These are phyloP conservation scores for Poicephalus meyeri DNA, from an alignment of 2,113 vertebrate genomes.

Conservation along the genomic window DNA sequence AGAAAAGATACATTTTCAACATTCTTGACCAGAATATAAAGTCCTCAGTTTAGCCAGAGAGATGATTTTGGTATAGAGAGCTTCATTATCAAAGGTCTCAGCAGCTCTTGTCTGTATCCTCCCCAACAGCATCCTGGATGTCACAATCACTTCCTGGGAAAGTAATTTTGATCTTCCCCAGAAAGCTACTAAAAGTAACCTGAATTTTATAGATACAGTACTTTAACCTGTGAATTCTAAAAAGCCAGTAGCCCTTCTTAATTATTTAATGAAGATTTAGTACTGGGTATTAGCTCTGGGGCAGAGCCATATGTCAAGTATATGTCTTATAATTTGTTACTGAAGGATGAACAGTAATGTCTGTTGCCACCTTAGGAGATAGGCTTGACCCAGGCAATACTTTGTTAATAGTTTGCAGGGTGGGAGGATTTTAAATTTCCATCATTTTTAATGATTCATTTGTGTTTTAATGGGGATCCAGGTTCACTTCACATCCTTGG, in stretches of 20 bases:
- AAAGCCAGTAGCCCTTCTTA: conserved; percentile 27
- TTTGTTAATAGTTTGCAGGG: conserved; percentile 16
- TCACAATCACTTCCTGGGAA: conserved; percentile 15
- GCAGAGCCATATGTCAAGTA: conserved; percentile 28
- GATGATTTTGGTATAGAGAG: neutral
- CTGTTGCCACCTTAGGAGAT: conserved; percentile 10
- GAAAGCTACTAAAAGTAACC: conserved; percentile 41
- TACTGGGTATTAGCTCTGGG: neutral
- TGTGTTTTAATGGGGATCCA: conserved; percentile 64
- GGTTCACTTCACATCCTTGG: conserved; percentile 58
- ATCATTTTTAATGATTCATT: conserved; percentile 66
- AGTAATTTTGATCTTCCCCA: conserved; percentile 33
- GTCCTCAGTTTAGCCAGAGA: neutral
- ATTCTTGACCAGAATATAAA: conserved; percentile 26
- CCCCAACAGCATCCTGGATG: conserved; percentile 7
- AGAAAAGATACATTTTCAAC: conserved; percentile 16
- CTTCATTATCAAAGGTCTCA: conserved; percentile 39
- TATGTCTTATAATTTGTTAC: neutral
- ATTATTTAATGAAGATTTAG: conserved; percentile 54
- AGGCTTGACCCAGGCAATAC: neutral
- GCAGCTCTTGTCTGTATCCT: neutral
- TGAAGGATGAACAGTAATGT: conserved; percentile 28
- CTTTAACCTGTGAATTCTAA: conserved; percentile 27
- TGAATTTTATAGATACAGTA: neutral
- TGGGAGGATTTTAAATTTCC: conserved; percentile 46